Conservation (phyloP, 1,140 invertebrate species). For the Trachymyrmex septentrionalis region DNA sequence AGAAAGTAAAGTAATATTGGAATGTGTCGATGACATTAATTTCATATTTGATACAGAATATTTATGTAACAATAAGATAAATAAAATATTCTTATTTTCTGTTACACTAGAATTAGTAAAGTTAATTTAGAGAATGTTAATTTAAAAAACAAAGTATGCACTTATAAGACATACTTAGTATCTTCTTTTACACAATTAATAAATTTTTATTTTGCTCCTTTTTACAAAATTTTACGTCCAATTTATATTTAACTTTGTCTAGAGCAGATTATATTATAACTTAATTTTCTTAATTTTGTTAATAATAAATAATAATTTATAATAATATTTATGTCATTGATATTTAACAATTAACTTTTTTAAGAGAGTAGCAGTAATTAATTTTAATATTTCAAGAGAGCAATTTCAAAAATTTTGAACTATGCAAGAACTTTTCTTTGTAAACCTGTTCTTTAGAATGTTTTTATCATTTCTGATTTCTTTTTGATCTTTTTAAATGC, state of each 20-base stretch:
- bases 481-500: no score
- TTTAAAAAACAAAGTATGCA: background rate
- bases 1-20: background rate
- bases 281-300: background rate
- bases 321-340: background rate
- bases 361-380: conserved; percentile 8
- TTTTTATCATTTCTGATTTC: background rate
- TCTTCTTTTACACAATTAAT: background rate
- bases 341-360: background rate
- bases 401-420: background rate
- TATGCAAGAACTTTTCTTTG: background rate
- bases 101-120: no score
- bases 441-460: background rate
- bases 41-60: no score
- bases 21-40: background rate
- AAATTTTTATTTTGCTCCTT: background rate
- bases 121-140: background rate
- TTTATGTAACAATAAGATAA: no score
- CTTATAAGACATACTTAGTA: background rate
- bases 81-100: no score
- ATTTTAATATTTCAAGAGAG: background rate
- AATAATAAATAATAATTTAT: background rate
- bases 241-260: background rate
- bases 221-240: background rate
- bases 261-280: background rate